Conservation (phyloP, 2,888 invertebrate genomes). For the Mesochorus sp. region DNA sequence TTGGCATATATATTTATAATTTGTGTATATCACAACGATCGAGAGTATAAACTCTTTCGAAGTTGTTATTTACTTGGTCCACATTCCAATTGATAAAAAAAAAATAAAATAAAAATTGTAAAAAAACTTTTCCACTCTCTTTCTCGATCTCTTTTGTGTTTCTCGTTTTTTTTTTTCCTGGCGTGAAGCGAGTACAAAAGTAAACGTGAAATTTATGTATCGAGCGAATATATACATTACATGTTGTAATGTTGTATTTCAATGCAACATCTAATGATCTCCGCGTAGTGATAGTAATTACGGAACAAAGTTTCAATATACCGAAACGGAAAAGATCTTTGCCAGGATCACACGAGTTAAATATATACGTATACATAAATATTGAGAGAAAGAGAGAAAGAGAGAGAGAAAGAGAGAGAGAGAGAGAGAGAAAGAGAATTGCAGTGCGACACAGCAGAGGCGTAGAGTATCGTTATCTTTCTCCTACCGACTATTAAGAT, state of each 20-base stretch:
- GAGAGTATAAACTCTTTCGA: background rate
- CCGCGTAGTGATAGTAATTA: conserved; percentile 30
- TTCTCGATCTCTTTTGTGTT: background rate
- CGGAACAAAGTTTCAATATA: conserved; percentile 19
- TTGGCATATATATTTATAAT: background rate
- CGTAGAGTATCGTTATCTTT: conserved; percentile 54
- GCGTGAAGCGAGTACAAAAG: background rate
- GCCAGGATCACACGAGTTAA: conserved; percentile 32
- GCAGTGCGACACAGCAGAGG: conserved; percentile 22
- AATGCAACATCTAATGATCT: conserved; percentile 17
- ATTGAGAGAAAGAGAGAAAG: conserved; percentile 2
- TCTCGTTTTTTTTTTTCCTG: too few relatives aligned
- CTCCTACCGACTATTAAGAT: conserved; percentile 59
- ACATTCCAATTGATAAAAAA: background rate
- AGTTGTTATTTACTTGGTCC: conserved; percentile 11
- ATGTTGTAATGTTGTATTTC: background rate
- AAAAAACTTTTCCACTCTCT: background rate
- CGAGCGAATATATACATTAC: background rate
- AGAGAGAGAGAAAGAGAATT: background rate
- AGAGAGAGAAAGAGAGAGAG: conserved; percentile 11
- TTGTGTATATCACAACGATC: background rate
- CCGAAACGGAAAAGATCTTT: conserved; percentile 32
- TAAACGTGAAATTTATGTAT: conserved; percentile 21
- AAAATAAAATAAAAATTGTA: conserved; percentile 18
- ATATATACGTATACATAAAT: background rate